phyloP scores from a whole-genome alignment of 2,113 vertebrate genomes.

The Cacatua alba region DNA sequence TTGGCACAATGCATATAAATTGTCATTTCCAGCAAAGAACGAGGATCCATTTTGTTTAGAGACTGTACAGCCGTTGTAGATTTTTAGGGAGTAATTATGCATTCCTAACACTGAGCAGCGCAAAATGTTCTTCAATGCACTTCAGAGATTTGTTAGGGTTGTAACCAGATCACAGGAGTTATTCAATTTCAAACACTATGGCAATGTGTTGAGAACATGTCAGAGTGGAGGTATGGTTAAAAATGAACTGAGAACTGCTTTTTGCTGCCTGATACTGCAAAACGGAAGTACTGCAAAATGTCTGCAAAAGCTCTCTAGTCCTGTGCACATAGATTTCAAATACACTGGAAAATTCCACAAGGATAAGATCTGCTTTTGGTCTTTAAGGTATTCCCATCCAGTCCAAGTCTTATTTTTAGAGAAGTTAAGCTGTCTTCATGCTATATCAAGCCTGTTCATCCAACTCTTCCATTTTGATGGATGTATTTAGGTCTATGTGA shows the following conservation, averaged over 20 bases:
- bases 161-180: background rate
- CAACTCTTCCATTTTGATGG: conserved; percentile 27
- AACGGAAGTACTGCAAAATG: background rate
- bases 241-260: background rate
- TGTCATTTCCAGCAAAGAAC: background rate
- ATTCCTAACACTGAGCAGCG: background rate
- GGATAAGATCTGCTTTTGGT: background rate
- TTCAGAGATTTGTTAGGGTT: background rate
- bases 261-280: background rate
- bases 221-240: background rate
- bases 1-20: background rate
- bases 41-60: background rate
- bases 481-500: conserved; percentile 47
- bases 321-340: background rate
- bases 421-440: background rate
- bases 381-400: background rate
- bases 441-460: background rate
- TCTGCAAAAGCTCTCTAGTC: background rate
- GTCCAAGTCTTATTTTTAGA: conserved; percentile 4
- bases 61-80: background rate
- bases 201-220: background rate
- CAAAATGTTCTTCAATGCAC: background rate
- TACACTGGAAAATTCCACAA: background rate
- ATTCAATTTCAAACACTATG: background rate
- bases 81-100: background rate